These are phyloP conservation scores for Xiphophorus maculatus DNA, from an alignment of 2,113 vertebrate species.

Conservation along the genomic window DNA sequence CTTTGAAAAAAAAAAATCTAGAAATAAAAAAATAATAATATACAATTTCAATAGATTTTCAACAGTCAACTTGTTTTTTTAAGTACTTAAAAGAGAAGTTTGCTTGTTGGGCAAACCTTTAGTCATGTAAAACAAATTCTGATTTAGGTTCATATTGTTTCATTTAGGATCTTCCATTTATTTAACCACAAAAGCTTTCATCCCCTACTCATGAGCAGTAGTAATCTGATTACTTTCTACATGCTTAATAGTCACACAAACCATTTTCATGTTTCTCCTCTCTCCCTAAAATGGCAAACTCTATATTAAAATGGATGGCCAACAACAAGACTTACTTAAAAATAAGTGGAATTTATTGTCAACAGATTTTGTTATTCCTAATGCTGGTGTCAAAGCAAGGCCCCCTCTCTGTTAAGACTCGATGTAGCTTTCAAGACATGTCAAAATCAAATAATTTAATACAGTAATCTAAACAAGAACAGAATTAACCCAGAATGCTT, in stretches of 20 bases:
- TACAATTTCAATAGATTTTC: too few relatives aligned
- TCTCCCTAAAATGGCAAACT: background rate
- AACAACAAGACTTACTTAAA: conserved; percentile 60
- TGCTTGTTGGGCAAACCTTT: too few relatives aligned
- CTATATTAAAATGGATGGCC: conserved; percentile 28
- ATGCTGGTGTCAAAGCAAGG: conserved; percentile 4
- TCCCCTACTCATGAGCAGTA: too few relatives aligned
- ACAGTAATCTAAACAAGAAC: conserved; percentile 26
- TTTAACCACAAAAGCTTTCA: too few relatives aligned
- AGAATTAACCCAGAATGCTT: conserved; percentile 17
- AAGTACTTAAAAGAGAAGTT: too few relatives aligned
- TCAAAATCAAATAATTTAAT: conserved; percentile 15
- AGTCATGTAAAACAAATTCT: too few relatives aligned
- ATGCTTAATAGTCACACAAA: background rate
- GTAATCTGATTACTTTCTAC: background rate
- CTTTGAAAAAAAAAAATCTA: too few relatives aligned
- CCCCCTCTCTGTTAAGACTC: conserved; percentile 23
- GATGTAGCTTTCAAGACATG: conserved; percentile 44
- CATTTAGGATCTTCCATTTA: too few relatives aligned
- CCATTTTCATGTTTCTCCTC: background rate
- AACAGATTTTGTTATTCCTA: conserved; percentile 50
- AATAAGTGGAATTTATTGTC: conserved; percentile 67
- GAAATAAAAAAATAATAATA: too few relatives aligned
- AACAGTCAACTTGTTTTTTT: too few relatives aligned
- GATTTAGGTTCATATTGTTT: too few relatives aligned